Percentiles rank a stretch among this genome's conserved stretches.
These are phyloP conservation scores for Marcusenius ussheri DNA, from an alignment of 2,113 vertebrate species.

Conservation along the genomic window DNA sequence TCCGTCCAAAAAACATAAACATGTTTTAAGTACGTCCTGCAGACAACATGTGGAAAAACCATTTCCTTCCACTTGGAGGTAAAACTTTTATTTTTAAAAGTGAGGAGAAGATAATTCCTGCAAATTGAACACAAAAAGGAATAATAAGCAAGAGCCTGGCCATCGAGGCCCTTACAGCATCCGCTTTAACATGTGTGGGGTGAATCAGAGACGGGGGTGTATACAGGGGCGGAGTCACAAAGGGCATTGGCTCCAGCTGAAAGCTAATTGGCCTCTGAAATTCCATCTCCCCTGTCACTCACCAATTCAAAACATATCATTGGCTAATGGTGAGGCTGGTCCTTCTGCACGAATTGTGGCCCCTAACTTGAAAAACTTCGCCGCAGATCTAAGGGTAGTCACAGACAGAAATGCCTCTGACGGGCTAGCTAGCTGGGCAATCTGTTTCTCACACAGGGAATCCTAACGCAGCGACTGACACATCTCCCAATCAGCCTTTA, in stretches of 20 bases:
- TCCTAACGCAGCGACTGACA: background rate
- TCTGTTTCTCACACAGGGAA: background rate
- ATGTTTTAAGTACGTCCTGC: background rate
- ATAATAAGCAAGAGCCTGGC: background rate
- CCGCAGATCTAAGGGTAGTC: background rate
- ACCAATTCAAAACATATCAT: background rate
- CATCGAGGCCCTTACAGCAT: too few species aligned
- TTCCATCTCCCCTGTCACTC: background rate
- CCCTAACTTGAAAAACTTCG: background rate
- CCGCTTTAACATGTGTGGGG: background rate
- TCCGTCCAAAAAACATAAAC: slow-evolving; percentile 5
- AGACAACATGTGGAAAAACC: slow-evolving; percentile 32
- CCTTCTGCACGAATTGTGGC: background rate
- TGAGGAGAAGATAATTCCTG: background rate
- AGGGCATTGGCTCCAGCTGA: background rate
- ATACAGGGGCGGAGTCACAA: background rate
- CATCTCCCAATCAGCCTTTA: background rate
- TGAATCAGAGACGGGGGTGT: background rate
- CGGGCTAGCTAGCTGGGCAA: background rate
- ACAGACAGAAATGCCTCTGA: background rate
- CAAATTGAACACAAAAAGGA: background rate
- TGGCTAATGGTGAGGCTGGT: background rate
- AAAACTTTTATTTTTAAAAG: slow-evolving; percentile 3
- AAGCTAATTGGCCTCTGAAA: background rate
- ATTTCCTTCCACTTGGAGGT: slow-evolving; percentile 22